Base-by-base conservation (phyloP, 2,113 vertebrate genomes). In the Castor canadensis region DNA sequence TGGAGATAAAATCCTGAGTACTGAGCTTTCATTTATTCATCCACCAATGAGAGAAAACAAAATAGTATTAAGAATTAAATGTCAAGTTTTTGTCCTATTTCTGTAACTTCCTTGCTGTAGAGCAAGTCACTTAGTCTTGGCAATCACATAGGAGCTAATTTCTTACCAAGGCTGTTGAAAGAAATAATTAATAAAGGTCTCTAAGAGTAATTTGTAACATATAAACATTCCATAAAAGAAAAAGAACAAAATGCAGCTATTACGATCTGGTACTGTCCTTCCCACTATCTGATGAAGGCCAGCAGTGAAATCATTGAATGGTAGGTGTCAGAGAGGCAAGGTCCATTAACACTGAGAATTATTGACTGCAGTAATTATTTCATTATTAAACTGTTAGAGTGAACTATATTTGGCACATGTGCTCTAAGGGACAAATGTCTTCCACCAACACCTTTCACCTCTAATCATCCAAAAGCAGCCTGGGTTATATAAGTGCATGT, bases 151-250 rank as follows among this genome's bases (percentile, higher is more conserved):
- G 91, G 91, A 93, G 28, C 64, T 76, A 86, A 93, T 72, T 94
- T 81, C 83, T 84, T 62, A 72, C 49, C 40, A 76, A 90, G 32
- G 15, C 43, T 85, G 26, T 54, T 92, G 92, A 89, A 58, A 93
- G 69, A 73, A 89, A 96, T 94, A 95, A 91, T 95, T 93, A 94
- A 85, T 64, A 79, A 64, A 83, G 35, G 20, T 80, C 62, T 87
- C 60, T 6, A 47, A 88, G 60, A 86, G 54, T 58, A 72, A 87
- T 93, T 84, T 75, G 58, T 87, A 93, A 87, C 56, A 19, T 84
- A 58, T 60, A 89, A 85, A 49, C 16, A 58, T 20, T 40, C 54
- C 52, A 45, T 16, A 54, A 60, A 97, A 35, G 93, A 91, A 38
- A 5, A 75, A 49, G 30, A 35, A 62, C 20, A 40, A 77, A 56